Evolutionary conservation across 1,140 invertebrate genomes (phyloP).

Genomic region (Protaetia brevitarsis): DNA sequence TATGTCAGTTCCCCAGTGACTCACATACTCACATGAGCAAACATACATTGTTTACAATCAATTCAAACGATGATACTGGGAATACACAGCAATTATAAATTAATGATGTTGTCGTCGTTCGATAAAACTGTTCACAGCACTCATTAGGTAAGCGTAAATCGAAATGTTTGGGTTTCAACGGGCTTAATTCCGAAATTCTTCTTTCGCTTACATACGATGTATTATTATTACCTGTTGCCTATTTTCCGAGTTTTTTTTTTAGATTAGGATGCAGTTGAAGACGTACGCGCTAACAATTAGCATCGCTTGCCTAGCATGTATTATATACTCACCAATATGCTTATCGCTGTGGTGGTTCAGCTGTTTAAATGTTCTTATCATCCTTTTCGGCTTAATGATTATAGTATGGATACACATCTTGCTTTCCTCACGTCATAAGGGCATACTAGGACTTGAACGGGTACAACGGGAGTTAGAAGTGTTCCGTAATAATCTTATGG

Average conservation of each 20-base stretch:
- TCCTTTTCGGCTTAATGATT: constrained; percentile 46
- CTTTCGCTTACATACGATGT: no score
- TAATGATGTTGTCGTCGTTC: no score
- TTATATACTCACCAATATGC: constrained; percentile 30
- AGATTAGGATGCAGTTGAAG: constrained; percentile 24
- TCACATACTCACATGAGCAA: no score
- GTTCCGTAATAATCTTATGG: constrained; percentile 54
- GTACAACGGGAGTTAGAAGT: constrained; percentile 51
- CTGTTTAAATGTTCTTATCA: constrained; percentile 46
- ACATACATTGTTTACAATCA: no score
- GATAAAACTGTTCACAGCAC: no score
- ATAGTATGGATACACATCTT: constrained; percentile 52
- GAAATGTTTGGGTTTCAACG: no score
- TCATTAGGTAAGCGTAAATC: no score
- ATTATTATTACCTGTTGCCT: constrained; percentile 5
- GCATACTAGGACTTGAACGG: constrained; percentile 49
- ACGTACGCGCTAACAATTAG: background rate
- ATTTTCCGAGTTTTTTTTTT: no score
- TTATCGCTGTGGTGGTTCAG: constrained; percentile 26
- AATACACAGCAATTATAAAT: no score
- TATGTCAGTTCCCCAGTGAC: no score
- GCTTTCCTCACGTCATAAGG: constrained; percentile 54
- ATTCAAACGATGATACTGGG: no score
- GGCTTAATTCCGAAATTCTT: no score
- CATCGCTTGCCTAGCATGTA: constrained; percentile 13